phyloP scores from a whole-genome alignment of 2,888 invertebrate genomes.

The Diploptera punctata region DNA sequence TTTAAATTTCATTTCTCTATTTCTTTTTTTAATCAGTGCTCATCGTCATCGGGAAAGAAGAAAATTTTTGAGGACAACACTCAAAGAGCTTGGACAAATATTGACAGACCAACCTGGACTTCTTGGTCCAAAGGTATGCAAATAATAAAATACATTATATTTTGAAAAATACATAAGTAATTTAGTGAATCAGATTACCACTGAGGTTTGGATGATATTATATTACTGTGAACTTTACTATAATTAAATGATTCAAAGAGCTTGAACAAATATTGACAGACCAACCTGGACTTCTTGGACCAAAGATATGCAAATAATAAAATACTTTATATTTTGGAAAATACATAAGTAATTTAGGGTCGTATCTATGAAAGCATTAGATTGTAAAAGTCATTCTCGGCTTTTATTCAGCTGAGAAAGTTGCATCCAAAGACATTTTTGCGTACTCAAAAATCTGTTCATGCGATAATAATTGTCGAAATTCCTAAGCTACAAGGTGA shows the following conservation, averaged over 20 bases:
- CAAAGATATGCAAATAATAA: slow-evolving; percentile 66
- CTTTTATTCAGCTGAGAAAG: no score
- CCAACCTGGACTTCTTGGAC: slow-evolving; percentile 96
- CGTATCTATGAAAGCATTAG: no score
- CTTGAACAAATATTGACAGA: slow-evolving; percentile 94
- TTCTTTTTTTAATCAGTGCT: no score
- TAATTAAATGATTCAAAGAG: slow-evolving; percentile 93
- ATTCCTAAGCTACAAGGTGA: no score
- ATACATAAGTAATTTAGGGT: neutral
- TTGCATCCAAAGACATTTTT: no score
- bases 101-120: slow-evolving; percentile 98
- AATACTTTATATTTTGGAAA: neutral
- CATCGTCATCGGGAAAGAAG: slow-evolving; percentile 93
- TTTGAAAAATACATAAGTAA: neutral
- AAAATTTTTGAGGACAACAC: slow-evolving; percentile 93
- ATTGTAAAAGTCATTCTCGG: no score
- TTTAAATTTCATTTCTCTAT: no score
- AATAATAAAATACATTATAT: neutral
- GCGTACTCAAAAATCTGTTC: no score
- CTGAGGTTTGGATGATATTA: no score
- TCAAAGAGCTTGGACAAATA: slow-evolving; percentile 94
- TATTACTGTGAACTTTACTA: no score
- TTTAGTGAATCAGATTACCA: neutral
- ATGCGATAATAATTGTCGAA: no score
- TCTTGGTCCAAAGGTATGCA: slow-evolving; percentile 85